Evolutionary conservation across 2,113 vertebrate species (phyloP).

Genomic region (Passerina amoena): DNA sequence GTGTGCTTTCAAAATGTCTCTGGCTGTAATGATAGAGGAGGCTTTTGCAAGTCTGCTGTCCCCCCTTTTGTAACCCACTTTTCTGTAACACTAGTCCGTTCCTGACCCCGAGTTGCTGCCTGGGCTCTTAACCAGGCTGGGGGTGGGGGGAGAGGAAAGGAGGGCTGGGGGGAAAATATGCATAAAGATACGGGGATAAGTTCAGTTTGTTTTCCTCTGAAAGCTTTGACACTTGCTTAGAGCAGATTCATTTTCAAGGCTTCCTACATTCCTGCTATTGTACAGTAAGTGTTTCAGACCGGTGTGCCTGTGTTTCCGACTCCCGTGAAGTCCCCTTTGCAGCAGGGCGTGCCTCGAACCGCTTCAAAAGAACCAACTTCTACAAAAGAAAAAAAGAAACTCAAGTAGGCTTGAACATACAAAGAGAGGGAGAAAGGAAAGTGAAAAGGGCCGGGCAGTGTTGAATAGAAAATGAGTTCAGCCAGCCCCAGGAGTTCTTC

Average conservation of each 20-base stretch:
- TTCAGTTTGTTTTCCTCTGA: slow-evolving; percentile 15
- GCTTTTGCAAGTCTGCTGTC: background rate
- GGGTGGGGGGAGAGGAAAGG: background rate
- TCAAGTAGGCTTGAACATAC: slow-evolving; percentile 86
- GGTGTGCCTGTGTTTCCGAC: slow-evolving; percentile 84
- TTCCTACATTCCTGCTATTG: slow-evolving; percentile 62
- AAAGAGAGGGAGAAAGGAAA: slow-evolving; percentile 77
- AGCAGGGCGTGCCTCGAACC: slow-evolving; percentile 87
- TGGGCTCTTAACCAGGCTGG: background rate
- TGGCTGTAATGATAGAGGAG: background rate
- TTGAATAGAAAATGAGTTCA: slow-evolving; percentile 86
- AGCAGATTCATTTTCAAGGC: slow-evolving; percentile 29
- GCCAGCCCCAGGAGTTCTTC: slow-evolving; percentile 79
- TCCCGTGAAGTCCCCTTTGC: slow-evolving; percentile 86
- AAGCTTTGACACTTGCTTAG: slow-evolving; percentile 33
- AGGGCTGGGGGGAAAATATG: background rate
- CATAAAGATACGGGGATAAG: background rate
- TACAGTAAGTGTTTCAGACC: slow-evolving; percentile 73
- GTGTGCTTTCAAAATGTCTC: background rate
- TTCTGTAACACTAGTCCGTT: background rate
- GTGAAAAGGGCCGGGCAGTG: slow-evolving; percentile 75
- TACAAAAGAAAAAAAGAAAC: slow-evolving; percentile 93
- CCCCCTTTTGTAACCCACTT: background rate
- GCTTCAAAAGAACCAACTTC: slow-evolving; percentile 90
- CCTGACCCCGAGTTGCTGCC: background rate